Evolutionary conservation across 2,888 invertebrate genomes (phyloP), one percentile per base, ranked within the genome.

Genomic region (Drosophila nr. perissopoda): DNA sequence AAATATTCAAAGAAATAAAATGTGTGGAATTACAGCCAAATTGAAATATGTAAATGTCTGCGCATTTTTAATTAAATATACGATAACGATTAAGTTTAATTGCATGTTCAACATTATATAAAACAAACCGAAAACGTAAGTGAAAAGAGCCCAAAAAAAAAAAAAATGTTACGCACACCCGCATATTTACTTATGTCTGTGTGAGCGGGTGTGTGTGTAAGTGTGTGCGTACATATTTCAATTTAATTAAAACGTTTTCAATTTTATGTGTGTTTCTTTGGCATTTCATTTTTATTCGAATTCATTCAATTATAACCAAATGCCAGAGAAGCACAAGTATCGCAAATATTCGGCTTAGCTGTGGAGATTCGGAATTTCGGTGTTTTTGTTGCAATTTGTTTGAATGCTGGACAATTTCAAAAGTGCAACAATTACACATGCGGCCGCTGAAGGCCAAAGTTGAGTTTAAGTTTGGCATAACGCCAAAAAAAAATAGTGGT

Each of bases 231-330:
- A 71, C 53, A 67, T 72, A 66, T 73, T 84, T 75, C 63, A 77
- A 79, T 87, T 84, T 80, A 89, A 84, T 84, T 84, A 80, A 84
- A 84, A 73, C 70, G 69, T 64, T 85, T 76, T 63, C 52, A 61
- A 61, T 66, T 80, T 68, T 42, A 66, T 54, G 51, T 65, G 52
- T 29, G 51, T 49, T 53, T 29, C 48, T 61, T 70, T 73, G 58
- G 56, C 63, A 79, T 64, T 52, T 25, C 25, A 54, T 18, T 78
- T 62, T 66, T 57, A 63, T 70, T 67, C 45, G 45, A 70, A 64
- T 63, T 60, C 52, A 76, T 62, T 70, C 54, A 62, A 59, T 76
- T 80, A 58, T 53, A 33, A 36, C 61, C 42, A 48, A 77, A 76
- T 61, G 76, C 48, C 76, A 76, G 34, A 40, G 52, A 31, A 58